These are phyloP conservation scores for Albula glossodonta DNA, from an alignment of 2,113 vertebrate genomes.

Conservation along the genomic window DNA sequence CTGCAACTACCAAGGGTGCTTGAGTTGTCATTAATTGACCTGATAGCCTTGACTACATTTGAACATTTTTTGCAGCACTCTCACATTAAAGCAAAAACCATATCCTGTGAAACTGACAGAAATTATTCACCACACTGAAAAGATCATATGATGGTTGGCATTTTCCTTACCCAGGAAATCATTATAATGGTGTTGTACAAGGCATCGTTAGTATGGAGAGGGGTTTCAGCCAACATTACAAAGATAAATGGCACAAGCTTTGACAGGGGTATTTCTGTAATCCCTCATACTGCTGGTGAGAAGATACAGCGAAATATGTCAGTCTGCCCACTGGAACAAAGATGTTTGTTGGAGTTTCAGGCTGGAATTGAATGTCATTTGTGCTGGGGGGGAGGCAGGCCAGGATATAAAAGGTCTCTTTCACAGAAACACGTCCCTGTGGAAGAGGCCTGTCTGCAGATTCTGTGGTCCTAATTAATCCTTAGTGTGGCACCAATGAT, in stretches of 20 bases:
- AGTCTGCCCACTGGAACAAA: conserved; percentile 20
- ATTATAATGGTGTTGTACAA: background rate
- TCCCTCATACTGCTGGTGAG: background rate
- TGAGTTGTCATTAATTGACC: background rate
- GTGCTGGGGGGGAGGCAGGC: background rate
- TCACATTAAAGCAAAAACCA: background rate
- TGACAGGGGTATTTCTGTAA: conserved; percentile 13
- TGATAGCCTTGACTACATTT: background rate
- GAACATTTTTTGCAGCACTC: background rate
- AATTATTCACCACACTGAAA: background rate
- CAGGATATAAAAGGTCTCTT: conserved; percentile 27
- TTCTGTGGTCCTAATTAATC: conserved; percentile 41
- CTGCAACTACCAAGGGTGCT: background rate
- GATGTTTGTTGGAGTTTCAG: conserved; percentile 18
- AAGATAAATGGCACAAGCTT: conserved; percentile 4
- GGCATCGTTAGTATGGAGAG: background rate
- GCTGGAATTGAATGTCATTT: conserved; percentile 11
- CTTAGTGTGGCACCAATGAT: conserved; percentile 19
- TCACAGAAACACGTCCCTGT: background rate
- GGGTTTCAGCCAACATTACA: background rate
- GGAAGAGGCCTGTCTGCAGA: conserved; percentile 11
- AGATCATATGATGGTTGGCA: conserved; percentile 2
- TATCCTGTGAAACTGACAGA: background rate
- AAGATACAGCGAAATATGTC: conserved; percentile 11
- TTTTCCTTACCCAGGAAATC: conserved; percentile 13